Conservation (phyloP, 2,797 vertebrate genomes). For the Sebastes hubbsi region DNA sequence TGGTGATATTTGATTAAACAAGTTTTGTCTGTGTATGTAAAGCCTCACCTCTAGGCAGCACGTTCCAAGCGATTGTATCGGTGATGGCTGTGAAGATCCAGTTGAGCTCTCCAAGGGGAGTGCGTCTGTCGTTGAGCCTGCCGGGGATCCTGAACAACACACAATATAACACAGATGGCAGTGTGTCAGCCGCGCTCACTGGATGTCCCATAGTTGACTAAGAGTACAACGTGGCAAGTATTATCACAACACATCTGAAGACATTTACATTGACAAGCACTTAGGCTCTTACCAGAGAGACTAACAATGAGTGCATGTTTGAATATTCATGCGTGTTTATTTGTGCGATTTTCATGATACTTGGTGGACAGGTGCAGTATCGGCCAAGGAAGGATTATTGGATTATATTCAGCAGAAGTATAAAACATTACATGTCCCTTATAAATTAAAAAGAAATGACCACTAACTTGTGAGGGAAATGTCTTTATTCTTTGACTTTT, state of each 20-base stretch:
- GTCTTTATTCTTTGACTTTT: no score
- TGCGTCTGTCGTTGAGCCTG: constrained; percentile 95
- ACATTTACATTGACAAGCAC: constrained; percentile 41
- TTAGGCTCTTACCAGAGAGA: constrained; percentile 27
- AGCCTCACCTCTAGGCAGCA: constrained; percentile 92
- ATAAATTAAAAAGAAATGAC: no score
- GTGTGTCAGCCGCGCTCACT: constrained; percentile 51
- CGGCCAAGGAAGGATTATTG: no score
- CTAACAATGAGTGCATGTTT: constrained; percentile 9
- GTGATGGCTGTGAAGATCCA: constrained; percentile 99
- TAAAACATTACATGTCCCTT: no score
- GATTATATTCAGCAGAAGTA: no score
- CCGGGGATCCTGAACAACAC: constrained; percentile 90
- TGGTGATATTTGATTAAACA: background rate
- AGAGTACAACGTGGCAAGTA: constrained; percentile 40
- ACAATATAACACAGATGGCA: constrained; percentile 60
- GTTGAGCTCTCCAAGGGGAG: constrained; percentile 96
- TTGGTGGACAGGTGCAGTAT: no score
- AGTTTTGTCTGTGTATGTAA: background rate
- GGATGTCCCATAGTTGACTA: constrained; percentile 44
- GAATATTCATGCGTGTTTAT: constrained; percentile 15
- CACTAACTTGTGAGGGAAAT: no score
- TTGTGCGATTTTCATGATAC: no score
- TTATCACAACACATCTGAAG: constrained; percentile 36
- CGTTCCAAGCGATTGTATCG: constrained; percentile 98